Conservation (phyloP, 2,888 invertebrate genomes). For the Nymphalis c-album region DNA sequence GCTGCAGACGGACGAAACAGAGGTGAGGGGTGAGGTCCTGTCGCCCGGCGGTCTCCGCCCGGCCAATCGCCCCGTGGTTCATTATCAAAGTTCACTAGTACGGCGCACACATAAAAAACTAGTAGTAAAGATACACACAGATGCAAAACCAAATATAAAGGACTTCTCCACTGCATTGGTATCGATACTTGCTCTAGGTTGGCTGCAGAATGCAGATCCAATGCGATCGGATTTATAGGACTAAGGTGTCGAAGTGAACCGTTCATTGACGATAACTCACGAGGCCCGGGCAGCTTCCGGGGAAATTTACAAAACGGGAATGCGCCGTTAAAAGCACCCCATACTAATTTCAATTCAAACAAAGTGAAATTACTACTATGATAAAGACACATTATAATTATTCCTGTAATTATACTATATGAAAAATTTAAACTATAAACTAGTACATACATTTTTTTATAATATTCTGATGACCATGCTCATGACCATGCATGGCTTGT, state of each 20-base stretch:
- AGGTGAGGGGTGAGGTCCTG: constrained; percentile 46
- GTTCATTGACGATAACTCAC: constrained; percentile 63
- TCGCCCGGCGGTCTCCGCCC: constrained; percentile 49
- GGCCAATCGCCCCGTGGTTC: constrained; percentile 73
- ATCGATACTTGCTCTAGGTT: constrained; percentile 32
- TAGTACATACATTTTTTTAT: constrained; percentile 9
- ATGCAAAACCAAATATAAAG: constrained; percentile 48
- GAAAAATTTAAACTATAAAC: no score
- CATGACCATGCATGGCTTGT: neutral
- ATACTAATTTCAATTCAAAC: constrained; percentile 14
- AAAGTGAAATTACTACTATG: constrained; percentile 22
- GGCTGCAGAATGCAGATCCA: constrained; percentile 57
- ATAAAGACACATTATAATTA: constrained; percentile 1
- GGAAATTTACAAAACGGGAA: constrained; percentile 69
- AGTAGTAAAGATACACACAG: constrained; percentile 32
- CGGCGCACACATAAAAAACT: constrained; percentile 59
- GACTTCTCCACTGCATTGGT: constrained; percentile 45
- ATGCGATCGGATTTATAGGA: constrained; percentile 45
- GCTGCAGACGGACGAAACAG: constrained; percentile 49
- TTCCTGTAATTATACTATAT: neutral
- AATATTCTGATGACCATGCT: constrained; percentile 18
- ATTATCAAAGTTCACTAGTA: constrained; percentile 81
- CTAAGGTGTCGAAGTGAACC: constrained; percentile 58
- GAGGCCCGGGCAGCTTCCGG: constrained; percentile 65
- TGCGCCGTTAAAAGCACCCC: constrained; percentile 40